Percentiles rank a stretch among this genome's conserved stretches.
Conservation (phyloP, 2,888 invertebrate species). For the Perizoma flavofasciatum region DNA sequence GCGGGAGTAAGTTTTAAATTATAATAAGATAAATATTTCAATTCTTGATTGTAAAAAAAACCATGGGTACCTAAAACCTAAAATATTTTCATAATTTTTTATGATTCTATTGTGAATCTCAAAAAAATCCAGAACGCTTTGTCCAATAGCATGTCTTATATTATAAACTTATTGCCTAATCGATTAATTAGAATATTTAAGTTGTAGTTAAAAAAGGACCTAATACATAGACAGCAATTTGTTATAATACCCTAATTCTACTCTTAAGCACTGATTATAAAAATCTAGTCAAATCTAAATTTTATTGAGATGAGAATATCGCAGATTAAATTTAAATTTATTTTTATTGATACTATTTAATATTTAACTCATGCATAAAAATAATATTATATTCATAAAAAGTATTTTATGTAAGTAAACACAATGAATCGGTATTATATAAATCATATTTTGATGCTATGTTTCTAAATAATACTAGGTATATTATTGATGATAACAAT, state of each 20-base stretch:
- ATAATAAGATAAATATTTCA: too few relatives aligned
- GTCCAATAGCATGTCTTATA: conserved; percentile 26
- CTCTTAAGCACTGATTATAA: conserved; percentile 61
- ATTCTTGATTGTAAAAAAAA: too few relatives aligned
- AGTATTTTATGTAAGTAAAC: neutral
- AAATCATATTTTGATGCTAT: conserved; percentile 3
- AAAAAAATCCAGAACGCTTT: conserved; percentile 33
- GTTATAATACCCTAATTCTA: conserved; percentile 43
- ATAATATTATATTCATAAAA: conserved; percentile 4
- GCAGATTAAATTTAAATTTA: conserved; percentile 55
- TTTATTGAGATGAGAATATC: conserved; percentile 55
- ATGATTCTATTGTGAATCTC: conserved; percentile 31
- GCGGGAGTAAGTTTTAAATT: too few relatives aligned
- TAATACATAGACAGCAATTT: neutral
- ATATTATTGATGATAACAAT: conserved; percentile 1
- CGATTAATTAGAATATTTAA: conserved; percentile 3
- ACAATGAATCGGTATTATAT: neutral
- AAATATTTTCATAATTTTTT: conserved; percentile 14
- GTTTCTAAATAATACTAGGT: neutral
- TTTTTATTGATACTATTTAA: conserved; percentile 40
- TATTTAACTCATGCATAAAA: conserved; percentile 3
- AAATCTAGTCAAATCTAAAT: conserved; percentile 77
- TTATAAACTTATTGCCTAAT: neutral
- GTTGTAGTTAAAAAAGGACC: conserved; percentile 23
- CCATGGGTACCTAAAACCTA: neutral